A percentile compares a stretch with the other conserved stretches of the same genome.
These are phyloP conservation scores for Drosophila maculinotata DNA, from an alignment of 2,888 invertebrate genomes.

Conservation along the genomic window DNA sequence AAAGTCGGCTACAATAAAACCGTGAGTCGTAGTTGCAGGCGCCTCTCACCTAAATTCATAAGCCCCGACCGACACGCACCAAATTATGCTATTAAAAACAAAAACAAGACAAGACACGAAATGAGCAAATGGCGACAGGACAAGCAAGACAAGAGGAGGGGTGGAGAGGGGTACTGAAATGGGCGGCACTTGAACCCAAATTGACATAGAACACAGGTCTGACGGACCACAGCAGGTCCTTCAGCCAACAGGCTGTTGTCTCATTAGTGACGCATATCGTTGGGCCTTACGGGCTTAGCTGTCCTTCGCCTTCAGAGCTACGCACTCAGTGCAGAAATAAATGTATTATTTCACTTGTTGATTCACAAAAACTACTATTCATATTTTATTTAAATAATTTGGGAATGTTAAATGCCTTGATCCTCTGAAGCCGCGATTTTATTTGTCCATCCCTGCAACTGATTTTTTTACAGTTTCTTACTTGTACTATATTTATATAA, in stretches of 20 bases:
- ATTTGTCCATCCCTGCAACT: too few species aligned
- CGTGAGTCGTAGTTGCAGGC: slow-evolving; percentile 31
- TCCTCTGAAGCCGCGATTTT: too few species aligned
- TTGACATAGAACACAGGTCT: slow-evolving; percentile 29
- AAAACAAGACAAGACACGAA: slow-evolving; percentile 12
- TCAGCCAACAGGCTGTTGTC: slow-evolving; percentile 4
- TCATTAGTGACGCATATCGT: slow-evolving; percentile 14
- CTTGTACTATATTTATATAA: too few species aligned
- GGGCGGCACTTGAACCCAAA: slow-evolving; percentile 26
- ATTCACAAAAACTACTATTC: neutral
- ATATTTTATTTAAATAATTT: too few species aligned
- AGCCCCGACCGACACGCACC: slow-evolving; percentile 23
- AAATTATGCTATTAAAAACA: slow-evolving; percentile 71
- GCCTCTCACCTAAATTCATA: slow-evolving; percentile 39
- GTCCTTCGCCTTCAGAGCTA: neutral
- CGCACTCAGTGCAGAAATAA: neutral
- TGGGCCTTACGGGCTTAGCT: too few species aligned
- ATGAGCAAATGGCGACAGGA: slow-evolving; percentile 25
- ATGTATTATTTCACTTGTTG: neutral
- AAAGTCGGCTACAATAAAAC: slow-evolving; percentile 67
- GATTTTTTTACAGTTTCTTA: too few species aligned
- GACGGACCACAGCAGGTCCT: slow-evolving; percentile 7
- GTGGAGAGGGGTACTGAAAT: neutral
- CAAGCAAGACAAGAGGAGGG: neutral
- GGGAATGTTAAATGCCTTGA: too few species aligned